These are phyloP conservation scores for Spodoptera litura DNA, from an alignment of 1,140 invertebrate genomes.

Conservation along the genomic window DNA sequence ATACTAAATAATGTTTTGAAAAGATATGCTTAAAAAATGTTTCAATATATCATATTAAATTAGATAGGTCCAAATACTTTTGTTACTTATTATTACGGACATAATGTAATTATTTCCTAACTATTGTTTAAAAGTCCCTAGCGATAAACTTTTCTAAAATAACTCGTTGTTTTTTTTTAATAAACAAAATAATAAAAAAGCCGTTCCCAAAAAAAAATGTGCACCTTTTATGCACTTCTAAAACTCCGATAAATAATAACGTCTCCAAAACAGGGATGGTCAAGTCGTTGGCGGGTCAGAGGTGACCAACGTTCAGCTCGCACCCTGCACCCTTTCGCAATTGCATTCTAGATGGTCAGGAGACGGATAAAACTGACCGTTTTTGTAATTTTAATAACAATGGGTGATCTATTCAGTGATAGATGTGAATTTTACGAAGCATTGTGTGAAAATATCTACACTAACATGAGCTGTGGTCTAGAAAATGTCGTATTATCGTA, in stretches of 20 bases:
- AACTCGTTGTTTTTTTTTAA: background rate
- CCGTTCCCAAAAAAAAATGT: background rate
- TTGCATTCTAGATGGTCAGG: conserved; percentile 52
- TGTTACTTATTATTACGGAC: no score
- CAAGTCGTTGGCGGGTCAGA: conserved; percentile 75
- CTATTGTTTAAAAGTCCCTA: no score
- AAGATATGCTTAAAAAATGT: no score
- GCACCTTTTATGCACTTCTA: conserved; percentile 28
- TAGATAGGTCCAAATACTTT: no score
- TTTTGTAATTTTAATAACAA: conserved; percentile 47
- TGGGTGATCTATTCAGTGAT: conserved; percentile 3
- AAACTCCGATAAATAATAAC: conserved; percentile 25
- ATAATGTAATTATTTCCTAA: no score
- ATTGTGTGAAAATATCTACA: background rate
- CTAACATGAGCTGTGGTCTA: background rate
- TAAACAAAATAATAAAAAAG: background rate
- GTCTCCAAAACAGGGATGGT: conserved; percentile 37
- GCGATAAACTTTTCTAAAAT: no score
- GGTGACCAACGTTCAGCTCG: conserved; percentile 73
- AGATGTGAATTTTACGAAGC: background rate
- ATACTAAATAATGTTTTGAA: no score
- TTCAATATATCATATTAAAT: no score
- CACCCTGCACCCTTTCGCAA: conserved; percentile 73
- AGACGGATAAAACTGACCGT: conserved; percentile 39
- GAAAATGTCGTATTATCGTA: no score